Base-by-base conservation (phyloP, 2,888 invertebrate genomes). In the Caenorhabditis parvicauda region DNA sequence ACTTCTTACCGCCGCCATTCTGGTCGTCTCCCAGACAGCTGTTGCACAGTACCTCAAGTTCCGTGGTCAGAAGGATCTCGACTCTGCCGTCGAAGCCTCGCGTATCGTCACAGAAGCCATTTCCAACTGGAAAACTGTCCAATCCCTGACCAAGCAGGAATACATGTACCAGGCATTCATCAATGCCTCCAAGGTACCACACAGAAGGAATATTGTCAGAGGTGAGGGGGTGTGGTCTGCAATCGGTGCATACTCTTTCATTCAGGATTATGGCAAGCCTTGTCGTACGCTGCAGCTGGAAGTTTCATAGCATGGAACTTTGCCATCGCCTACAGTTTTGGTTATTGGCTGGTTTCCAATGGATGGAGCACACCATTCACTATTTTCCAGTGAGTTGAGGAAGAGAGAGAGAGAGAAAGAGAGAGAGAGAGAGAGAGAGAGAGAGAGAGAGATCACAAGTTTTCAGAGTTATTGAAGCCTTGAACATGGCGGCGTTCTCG, bases 391-490 rank as follows among this genome's bases (percentile, higher is more conserved):
- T 72, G 32, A 53, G 72, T 54, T 32, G 21, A 59, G 59, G 41
- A 37, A 25, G n/a, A n/a, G n/a, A n/a, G n/a, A n/a, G n/a, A n/a
- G n/a, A n/a, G n/a, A n/a, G n/a, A n/a, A n/a, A n/a, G n/a, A n/a
- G n/a, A n/a, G n/a, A n/a, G n/a, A n/a, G n/a, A n/a, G n/a, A n/a
- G n/a, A n/a, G n/a, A n/a, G n/a, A n/a, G n/a, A n/a, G n/a, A n/a
- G n/a, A n/a, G n/a, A n/a, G n/a, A n/a, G n/a, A n/a, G n/a, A n/a
- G n/a, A n/a, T n/a, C n/a, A n/a, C n/a, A n/a, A n/a, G n/a, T n/a
- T n/a, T 67, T 39, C 79, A 85, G 85, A 56, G 85, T 85, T 1
- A 86, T 86, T 72, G 85, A 85, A 66, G 84, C 85, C 3, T 81
- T 86, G 53, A 83, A 85, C 24, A 83, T 85, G 70, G 84, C 84